A percentile compares a stretch with the other conserved stretches of the same genome.
phyloP scores from a whole-genome alignment of 2,113 vertebrate species.

The Callaeas wilsoni region DNA sequence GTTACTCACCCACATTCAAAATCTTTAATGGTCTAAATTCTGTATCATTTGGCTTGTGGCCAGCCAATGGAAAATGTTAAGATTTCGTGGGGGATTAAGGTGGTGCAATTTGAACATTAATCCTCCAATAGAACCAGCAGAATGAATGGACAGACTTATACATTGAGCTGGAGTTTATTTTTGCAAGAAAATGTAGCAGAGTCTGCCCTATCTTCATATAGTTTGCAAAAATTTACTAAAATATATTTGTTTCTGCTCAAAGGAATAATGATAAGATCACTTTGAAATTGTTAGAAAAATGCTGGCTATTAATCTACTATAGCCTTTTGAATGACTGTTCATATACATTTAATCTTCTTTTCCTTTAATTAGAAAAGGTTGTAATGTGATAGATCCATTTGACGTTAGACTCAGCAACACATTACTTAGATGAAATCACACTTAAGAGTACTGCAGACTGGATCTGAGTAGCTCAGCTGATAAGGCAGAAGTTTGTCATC shows the following conservation, averaged over 20 bases:
- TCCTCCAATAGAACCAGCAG: neutral
- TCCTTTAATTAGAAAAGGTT: constrained; percentile 31
- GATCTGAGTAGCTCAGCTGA: constrained; percentile 67
- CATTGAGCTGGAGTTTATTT: neutral
- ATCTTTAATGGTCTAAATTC: neutral
- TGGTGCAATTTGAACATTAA: neutral
- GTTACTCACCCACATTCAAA: neutral
- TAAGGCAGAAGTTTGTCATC: constrained; percentile 74
- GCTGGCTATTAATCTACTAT: neutral
- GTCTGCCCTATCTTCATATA: neutral
- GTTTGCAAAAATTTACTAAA: neutral
- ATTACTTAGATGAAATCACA: constrained; percentile 65
- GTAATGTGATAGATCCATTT: neutral
- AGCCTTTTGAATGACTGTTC: neutral
- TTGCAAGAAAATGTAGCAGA: neutral
- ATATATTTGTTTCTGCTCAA: neutral
- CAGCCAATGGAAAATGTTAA: neutral
- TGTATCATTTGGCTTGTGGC: neutral
- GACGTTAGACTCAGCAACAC: constrained; percentile 49
- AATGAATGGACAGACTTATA: neutral
- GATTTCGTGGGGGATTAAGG: neutral
- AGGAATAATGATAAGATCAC: neutral
- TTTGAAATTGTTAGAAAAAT: neutral
- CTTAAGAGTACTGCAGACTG: constrained; percentile 59
- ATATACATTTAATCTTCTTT: constrained; percentile 16